Evolutionary conservation across 2,797 vertebrate genomes (phyloP), one percentile per base, ranked within the genome.

Genomic region (Cyprinodon diabolis): DNA sequence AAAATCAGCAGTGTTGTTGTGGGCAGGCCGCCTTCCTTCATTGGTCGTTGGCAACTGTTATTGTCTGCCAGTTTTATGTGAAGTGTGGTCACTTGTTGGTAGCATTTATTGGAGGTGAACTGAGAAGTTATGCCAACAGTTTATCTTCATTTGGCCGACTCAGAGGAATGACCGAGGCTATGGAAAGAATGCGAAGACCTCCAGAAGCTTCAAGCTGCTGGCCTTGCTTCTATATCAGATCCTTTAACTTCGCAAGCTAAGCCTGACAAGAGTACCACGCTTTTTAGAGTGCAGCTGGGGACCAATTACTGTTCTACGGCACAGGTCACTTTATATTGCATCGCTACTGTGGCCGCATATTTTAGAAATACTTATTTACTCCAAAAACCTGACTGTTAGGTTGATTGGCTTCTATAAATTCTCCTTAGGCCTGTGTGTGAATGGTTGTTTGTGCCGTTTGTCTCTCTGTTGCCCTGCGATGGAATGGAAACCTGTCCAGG

Each of bases 111-210:
- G 30, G 56, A 55, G 62, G 69, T 49, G 12, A 74, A 12, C 47
- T 45, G 17, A 69, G 74, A 12, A 52, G 69, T 37, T 66, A 66
- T 35, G 68, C 14, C 73, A 81, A 72, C 52, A 66, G 35, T 68
- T 68, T 47, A 14, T 54, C 1, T 48, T 85, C 15, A 35, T 8
- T 68, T 69, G 15, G 65, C 66, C 25, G n/a, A 8, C 40, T 69
- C 67, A 74, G 68, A 66, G 56, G 35, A 48, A 56, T 13, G 63
- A 55, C 66, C 49, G 51, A 70, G 79, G 72, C 74, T 40, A 66
- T 7, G 83, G 80, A 92, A 91, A 88, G 85, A 87, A 91, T 93
- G 66, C 81, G 1, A 87, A 78, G 83, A 79, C 52, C 15, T 70
- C 54, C 43, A 60, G 56, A 66, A 30, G 71, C 77, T 62, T 78